These are phyloP conservation scores for Wiebesia pumilae DNA, from an alignment of 1,140 invertebrate species.

Conservation along the genomic window DNA sequence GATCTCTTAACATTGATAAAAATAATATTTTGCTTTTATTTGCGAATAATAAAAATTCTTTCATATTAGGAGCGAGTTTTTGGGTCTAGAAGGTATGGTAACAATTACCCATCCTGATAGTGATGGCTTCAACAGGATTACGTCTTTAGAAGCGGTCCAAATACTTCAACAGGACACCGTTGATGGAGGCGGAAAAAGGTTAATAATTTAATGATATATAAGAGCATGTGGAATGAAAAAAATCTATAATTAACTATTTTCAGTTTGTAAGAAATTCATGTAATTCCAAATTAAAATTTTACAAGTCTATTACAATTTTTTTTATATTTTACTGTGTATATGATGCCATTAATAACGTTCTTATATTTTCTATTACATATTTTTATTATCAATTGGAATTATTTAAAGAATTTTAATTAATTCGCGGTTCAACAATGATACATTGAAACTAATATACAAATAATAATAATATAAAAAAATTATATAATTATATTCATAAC, in stretches of 20 bases:
- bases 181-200: slow-evolving; percentile 72
- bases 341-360: neutral
- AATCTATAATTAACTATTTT: no score
- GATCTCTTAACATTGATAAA: no score
- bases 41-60: slow-evolving; percentile 54
- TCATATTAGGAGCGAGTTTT: slow-evolving; percentile 73
- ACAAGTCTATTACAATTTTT: neutral
- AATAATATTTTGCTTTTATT: no score
- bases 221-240: slow-evolving; percentile 57
- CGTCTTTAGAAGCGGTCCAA: slow-evolving; percentile 63
- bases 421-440: no score
- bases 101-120: slow-evolving; percentile 71
- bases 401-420: no score
- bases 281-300: neutral
- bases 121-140: slow-evolving; percentile 67
- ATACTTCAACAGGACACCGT: slow-evolving; percentile 65
- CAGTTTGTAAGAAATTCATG: no score
- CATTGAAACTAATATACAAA: no score
- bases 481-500: no score
- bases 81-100: slow-evolving; percentile 73
- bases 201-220: slow-evolving; percentile 49
- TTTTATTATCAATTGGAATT: no score
- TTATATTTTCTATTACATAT: neutral
- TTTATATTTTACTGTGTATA: neutral
- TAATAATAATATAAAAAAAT: no score